Base-by-base conservation (phyloP, 2,797 vertebrate species). In the Phoeniculus purpureus region DNA sequence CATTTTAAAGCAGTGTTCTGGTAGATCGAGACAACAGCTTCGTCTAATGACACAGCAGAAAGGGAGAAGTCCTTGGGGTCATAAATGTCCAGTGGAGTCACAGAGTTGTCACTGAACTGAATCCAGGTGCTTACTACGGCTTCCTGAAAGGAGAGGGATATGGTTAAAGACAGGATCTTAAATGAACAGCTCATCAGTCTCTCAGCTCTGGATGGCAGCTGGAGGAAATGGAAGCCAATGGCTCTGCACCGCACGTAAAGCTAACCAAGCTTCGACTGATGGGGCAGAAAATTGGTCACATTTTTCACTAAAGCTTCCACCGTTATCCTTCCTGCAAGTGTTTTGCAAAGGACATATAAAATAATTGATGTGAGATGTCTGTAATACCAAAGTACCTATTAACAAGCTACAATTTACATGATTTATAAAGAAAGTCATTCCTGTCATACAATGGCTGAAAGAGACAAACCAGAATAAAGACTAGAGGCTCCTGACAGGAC, bases 111-210 rank as follows among this genome's bases (percentile, higher is more conserved):
- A 5, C 98, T 99, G 97, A 99, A 99, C 96, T 98, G 99, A 25
- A 99, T 98, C 99, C 99, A 99, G 12, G 98, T 98, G 83, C 98
- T 99, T 89, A 99, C 96, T 92, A 99, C 95, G 10, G 98, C 99
- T 94, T 99, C 99, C 99, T 99, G 96, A 17, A 71, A 95, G 86
- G 55, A 96, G 74, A 96, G 59, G 29, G 66, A 94, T 55, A 85
- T 8, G 45, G 77, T 87, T 89, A 86, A 81, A 81, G 72, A 54
- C 66, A 32, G 40, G 31, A 25, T 56, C 68, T 76, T 15, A 67
- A 62, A 66, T 11, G 37, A 61, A 9, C 31, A 31, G n/a, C 74
- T 78, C 76, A 50, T 60, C 79, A 9, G 4, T 25, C 82, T 40
- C 77, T 13, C 51, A 12, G 89, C 55, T 88, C 68, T n/a, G 81